Evolutionary conservation across 1,140 invertebrate species (phyloP).

Genomic region (Holotrichia oblita): DNA sequence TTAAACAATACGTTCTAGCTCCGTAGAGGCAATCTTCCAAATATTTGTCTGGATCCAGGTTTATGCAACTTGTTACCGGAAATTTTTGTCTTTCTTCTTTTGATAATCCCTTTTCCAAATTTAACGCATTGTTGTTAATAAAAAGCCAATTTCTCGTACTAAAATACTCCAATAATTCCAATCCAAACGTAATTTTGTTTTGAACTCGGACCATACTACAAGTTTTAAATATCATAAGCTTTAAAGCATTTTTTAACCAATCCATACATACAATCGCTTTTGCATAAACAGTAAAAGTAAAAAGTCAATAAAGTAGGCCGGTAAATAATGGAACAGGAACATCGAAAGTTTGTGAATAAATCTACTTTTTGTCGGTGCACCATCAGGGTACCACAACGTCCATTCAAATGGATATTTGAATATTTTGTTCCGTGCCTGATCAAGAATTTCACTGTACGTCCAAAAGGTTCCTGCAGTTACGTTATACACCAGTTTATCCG

Average conservation of each 20-base stretch:
- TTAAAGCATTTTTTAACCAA: background rate
- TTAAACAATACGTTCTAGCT: constrained; percentile 20
- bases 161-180: constrained; percentile 32
- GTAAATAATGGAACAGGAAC: background rate
- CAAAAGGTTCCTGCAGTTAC: background rate
- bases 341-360: background rate
- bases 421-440: background rate
- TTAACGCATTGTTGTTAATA: background rate
- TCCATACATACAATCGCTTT: constrained; percentile 33
- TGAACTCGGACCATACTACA: constrained; percentile 28
- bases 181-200: constrained; percentile 21
- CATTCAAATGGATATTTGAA: constrained; percentile 34
- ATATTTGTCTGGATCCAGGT: background rate
- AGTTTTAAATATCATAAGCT: background rate
- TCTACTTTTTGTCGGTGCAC: background rate
- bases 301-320: constrained; percentile 35
- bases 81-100: constrained; percentile 1
- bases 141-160: constrained; percentile 2
- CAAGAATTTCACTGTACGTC: background rate
- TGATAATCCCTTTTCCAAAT: background rate
- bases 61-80: background rate
- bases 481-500: background rate
- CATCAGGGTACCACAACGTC: constrained; percentile 26
- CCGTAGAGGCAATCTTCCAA: background rate
- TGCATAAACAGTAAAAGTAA: constrained; percentile 15